Evolutionary conservation across 2,113 vertebrate species (phyloP), one percentile per base, ranked within the genome.

Genomic region (Muscicapa adusta): DNA sequence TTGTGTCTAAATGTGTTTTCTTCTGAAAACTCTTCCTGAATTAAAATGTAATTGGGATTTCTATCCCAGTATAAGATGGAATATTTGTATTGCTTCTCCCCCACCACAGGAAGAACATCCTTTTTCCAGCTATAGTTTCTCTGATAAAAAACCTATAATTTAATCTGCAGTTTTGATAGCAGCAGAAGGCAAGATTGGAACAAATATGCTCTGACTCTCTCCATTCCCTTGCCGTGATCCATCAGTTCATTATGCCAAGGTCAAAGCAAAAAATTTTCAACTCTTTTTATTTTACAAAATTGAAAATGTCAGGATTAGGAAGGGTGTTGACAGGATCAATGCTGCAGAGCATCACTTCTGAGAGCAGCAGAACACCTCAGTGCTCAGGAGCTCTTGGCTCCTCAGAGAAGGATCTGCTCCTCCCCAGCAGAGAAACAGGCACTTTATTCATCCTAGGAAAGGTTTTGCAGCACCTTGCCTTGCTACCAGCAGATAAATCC

Each of bases 251-350:
- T 90, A 76, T 70, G 68, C 51, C 93, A 89, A 93, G 94, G 90
- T 95, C 94, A 96, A 83, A 91, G 72, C 78, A 60, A 73, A 89
- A 79, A 73, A 48, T 48, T 63, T 91, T 58, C 56, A 93, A 91
- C 66, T 73, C 34, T 63, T 23, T 62, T 78, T 90, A 85, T 91
- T 90, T 95, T 66, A 85, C 24, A 8, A 73, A 95, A 79, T 89
- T 26, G 77, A 76, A 96, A 91, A 88, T 91, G 67, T 74, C 82
- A 90, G 82, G 88, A 56, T 94, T 88, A 93, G 82, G 82, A 86
- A 19, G 8, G 20, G 15, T 36, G 56, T 66, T 91, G 94, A 43
- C 71, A 77, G 71, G 91, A 74, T 86, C 81, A 60, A 48, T 91
- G 79, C 67, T 85, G 10, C 72, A 88, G 67, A 88, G 72, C 72